A percentile compares a stretch with the other conserved stretches of the same genome.
These are phyloP conservation scores for Epinephelus fuscoguttatus DNA, from an alignment of 2,113 vertebrate genomes.

Conservation along the genomic window DNA sequence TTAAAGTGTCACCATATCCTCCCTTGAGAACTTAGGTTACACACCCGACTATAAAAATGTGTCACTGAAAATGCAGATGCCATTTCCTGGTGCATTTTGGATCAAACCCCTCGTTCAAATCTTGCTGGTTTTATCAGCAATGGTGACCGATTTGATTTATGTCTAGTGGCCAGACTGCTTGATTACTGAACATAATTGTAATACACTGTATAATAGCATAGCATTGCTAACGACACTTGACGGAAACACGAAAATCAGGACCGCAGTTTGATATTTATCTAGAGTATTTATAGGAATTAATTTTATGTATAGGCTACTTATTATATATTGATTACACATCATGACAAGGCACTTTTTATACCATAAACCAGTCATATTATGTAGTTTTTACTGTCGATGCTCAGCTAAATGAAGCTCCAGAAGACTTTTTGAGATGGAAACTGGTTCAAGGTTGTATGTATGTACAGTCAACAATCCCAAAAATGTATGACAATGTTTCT, in stretches of 20 bases:
- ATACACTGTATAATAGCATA: slow-evolving; percentile 56
- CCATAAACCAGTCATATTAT: slow-evolving; percentile 13
- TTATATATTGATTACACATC: slow-evolving; percentile 43
- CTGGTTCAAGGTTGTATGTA: slow-evolving; percentile 6
- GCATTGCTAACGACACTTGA: slow-evolving; percentile 34
- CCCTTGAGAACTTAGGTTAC: neutral
- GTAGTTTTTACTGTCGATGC: slow-evolving; percentile 19
- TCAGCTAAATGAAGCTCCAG: slow-evolving; percentile 28
- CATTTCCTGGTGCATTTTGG: slow-evolving; percentile 29
- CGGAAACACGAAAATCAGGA: slow-evolving; percentile 26
- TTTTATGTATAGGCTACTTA: slow-evolving; percentile 30
- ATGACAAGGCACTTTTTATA: slow-evolving; percentile 67
- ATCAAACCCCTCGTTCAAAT: slow-evolving; percentile 31
- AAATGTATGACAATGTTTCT: slow-evolving; percentile 36
- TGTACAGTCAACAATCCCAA: slow-evolving; percentile 28
- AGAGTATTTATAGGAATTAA: slow-evolving; percentile 56
- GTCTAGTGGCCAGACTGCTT: slow-evolving; percentile 15
- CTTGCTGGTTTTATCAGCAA: slow-evolving; percentile 25
- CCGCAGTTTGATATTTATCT: slow-evolving; percentile 59
- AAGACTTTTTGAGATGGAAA: slow-evolving; percentile 32
- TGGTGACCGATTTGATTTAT: slow-evolving; percentile 11
- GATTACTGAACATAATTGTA: slow-evolving; percentile 41
- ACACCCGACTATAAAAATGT: neutral
- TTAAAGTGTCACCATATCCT: neutral
- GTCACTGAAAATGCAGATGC: neutral